Conservation (phyloP, 1,140 invertebrate species). For the Penaeus indicus region DNA sequence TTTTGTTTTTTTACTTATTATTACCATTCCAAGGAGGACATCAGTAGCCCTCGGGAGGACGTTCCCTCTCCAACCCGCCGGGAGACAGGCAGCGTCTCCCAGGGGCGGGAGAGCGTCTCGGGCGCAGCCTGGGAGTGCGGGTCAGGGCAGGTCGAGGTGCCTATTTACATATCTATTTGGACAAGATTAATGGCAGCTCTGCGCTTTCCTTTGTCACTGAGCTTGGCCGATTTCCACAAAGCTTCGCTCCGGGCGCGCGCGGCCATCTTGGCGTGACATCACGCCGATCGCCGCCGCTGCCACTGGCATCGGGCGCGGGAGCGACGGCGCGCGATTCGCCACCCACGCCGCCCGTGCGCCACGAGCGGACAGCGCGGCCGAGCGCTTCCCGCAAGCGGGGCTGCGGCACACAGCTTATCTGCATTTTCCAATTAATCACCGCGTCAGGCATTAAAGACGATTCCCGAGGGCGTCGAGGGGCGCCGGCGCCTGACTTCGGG, state of each 20-base stretch:
- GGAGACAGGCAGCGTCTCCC: background rate
- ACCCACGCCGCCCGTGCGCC: too few relatives aligned
- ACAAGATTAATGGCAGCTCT: constrained; percentile 46
- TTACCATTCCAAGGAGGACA: too few relatives aligned
- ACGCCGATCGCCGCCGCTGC: background rate
- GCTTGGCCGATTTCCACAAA: constrained; percentile 18
- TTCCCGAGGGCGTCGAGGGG: background rate
- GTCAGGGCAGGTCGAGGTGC: constrained; percentile 47
- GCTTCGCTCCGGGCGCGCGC: constrained; percentile 9
- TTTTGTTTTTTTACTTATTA: too few relatives aligned
- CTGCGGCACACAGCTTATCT: background rate
- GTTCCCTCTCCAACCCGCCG: too few relatives aligned
- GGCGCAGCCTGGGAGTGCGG: constrained; percentile 11
- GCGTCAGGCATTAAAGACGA: constrained; percentile 36
- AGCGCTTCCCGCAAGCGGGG: background rate
- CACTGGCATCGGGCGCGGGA: background rate
- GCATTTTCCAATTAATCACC: constrained; percentile 39
- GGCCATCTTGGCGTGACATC: background rate
- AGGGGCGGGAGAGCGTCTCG: too few relatives aligned
- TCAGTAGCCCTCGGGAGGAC: too few relatives aligned
- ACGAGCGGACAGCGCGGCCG: background rate
- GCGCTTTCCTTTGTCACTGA: background rate
- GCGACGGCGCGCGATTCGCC: too few relatives aligned
- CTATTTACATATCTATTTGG: constrained; percentile 58
- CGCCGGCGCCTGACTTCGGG: background rate